phyloP scores from a whole-genome alignment of 2,888 invertebrate genomes.

The Trissolcus brochymenae region DNA sequence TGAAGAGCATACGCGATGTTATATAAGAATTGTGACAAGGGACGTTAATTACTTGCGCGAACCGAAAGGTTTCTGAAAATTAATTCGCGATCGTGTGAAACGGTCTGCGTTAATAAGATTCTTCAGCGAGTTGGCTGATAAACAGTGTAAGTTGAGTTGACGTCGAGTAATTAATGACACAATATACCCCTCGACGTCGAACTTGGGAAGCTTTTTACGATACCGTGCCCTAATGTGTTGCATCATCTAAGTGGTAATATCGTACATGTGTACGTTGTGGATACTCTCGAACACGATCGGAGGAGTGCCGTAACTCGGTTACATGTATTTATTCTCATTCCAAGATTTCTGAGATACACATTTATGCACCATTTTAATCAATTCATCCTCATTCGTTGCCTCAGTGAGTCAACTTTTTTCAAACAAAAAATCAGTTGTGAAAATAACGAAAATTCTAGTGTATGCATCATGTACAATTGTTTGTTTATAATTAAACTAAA shows the following conservation, averaged over 20 bases:
- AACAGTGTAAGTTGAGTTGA: conserved; percentile 48
- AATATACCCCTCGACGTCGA: conserved; percentile 53
- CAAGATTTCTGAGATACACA: conserved; percentile 46
- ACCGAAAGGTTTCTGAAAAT: conserved; percentile 57
- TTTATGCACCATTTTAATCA: conserved; percentile 46
- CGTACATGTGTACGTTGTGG: conserved; percentile 48
- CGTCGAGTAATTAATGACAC: conserved; percentile 57
- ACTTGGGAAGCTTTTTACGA: conserved; percentile 54
- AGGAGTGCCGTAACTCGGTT: conserved; percentile 55
- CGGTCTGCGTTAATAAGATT: conserved; percentile 40
- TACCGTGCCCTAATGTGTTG: conserved; percentile 53
- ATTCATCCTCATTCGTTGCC: conserved; percentile 38
- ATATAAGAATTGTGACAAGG: conserved; percentile 34
- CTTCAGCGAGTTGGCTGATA: conserved; percentile 33
- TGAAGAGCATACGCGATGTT: conserved; percentile 7
- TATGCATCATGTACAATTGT: too few relatives aligned
- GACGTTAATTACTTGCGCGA: conserved; percentile 49
- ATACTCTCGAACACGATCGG: conserved; percentile 43
- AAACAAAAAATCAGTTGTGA: too few relatives aligned
- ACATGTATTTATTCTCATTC: conserved; percentile 46
- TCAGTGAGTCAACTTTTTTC: not conserved
- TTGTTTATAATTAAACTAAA: too few relatives aligned
- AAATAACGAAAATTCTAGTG: too few relatives aligned
- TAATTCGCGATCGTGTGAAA: conserved; percentile 56
- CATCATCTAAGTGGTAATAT: conserved; percentile 48